A percentile compares a stretch with the other conserved stretches of the same genome.
Conservation (phyloP, 2,113 vertebrate genomes). For the Perccottus glenii region DNA sequence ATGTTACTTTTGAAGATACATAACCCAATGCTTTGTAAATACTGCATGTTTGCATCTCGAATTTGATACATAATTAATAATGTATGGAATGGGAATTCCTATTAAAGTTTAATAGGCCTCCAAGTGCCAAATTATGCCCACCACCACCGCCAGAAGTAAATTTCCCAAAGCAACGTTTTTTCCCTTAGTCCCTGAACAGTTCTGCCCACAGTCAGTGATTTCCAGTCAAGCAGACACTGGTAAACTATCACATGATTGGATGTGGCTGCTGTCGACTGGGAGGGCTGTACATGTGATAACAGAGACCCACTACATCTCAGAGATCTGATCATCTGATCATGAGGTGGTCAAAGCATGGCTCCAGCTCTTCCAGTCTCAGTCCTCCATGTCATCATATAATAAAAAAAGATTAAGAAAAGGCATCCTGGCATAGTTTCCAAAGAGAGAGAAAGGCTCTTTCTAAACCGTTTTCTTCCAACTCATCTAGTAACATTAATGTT, state of each 20-base stretch:
- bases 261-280: constrained; percentile 1
- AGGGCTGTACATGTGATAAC: constrained; percentile 31
- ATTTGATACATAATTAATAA: constrained; percentile 44
- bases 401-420: too few relatives aligned
- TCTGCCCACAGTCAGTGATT: constrained; percentile 27
- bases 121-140: constrained; percentile 20
- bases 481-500: too few relatives aligned
- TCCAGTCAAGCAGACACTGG: constrained; percentile 15
- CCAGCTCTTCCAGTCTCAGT: too few relatives aligned
- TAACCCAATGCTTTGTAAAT: constrained; percentile 25
- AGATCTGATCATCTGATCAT: too few relatives aligned
- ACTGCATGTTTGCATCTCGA: constrained; percentile 18
- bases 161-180: constrained; percentile 25
- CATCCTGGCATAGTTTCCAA: too few relatives aligned
- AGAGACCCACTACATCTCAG: constrained; percentile 32
- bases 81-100: constrained; percentile 35
- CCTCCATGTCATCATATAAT: too few relatives aligned
- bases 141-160: constrained; percentile 26
- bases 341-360: too few relatives aligned
- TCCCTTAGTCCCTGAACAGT: constrained; percentile 13
- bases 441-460: too few relatives aligned
- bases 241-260: constrained; percentile 17
- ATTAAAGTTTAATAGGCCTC: constrained; percentile 30
- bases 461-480: too few relatives aligned
- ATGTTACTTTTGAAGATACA: constrained; percentile 6